Percentiles rank a stretch among this genome's conserved stretches.
Conservation (phyloP, 2,113 vertebrate genomes). For the Tenrec ecaudatus region DNA sequence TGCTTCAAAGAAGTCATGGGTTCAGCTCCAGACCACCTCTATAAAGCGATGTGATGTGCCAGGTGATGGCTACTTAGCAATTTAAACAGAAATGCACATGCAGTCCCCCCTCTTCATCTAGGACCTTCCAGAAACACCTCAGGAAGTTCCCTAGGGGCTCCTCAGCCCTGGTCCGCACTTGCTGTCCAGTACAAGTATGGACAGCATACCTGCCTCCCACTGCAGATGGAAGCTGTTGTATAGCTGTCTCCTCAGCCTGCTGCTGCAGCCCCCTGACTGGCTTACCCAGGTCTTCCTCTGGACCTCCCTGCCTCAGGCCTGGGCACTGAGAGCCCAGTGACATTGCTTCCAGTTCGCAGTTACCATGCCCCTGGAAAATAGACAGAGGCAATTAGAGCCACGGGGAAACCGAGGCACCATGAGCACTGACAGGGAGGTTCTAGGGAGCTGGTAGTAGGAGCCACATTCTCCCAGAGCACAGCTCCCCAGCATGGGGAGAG, state of each 20-base stretch:
- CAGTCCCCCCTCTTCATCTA: background rate
- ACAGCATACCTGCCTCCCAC: background rate
- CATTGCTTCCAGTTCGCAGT: background rate
- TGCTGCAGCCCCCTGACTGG: background rate
- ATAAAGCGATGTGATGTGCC: background rate
- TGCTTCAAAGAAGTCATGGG: too few relatives aligned
- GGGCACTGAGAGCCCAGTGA: fast-evolving
- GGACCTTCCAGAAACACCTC: background rate
- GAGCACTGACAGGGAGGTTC: background rate
- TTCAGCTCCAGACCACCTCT: background rate
- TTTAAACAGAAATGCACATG: background rate
- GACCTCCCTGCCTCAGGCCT: background rate
- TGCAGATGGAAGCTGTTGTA: background rate
- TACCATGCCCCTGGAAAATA: fast-evolving
- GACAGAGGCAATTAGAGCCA: background rate
- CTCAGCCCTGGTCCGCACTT: background rate
- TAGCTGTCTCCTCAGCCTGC: background rate
- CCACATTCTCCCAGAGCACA: background rate
- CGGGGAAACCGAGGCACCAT: background rate
- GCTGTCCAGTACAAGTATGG: background rate
- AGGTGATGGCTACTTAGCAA: background rate
- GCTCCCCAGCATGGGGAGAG: background rate
- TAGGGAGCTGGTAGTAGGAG: background rate
- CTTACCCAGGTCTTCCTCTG: too few relatives aligned
- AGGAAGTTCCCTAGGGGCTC: background rate